Evolutionary conservation across 1,140 invertebrate genomes (phyloP).

Genomic region (Drosophila biarmipes): DNA sequence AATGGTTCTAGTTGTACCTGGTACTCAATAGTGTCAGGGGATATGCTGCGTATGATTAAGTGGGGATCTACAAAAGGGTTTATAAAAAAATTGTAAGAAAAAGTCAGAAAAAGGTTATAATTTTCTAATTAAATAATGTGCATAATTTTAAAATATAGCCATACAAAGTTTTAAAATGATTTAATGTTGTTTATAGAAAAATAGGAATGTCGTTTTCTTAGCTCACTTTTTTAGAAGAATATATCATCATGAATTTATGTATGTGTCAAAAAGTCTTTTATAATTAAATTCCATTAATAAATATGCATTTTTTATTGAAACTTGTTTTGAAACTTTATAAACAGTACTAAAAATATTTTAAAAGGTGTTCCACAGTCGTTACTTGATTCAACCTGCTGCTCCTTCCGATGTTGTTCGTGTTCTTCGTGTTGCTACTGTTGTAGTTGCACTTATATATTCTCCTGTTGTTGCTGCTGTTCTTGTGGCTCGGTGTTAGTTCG

Average conservation of each 20-base stretch:
- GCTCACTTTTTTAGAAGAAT: no score
- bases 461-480: conserved; percentile 39
- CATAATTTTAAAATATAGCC: no score
- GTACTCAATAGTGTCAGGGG: neutral
- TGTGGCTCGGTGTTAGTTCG: conserved; percentile 59
- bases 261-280: no score
- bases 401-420: conserved; percentile 7
- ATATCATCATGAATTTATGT: no score
- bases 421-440: conserved; percentile 32
- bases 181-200: no score
- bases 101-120: no score
- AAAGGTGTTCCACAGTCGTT: conserved; percentile 6
- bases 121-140: no score
- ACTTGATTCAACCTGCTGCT: neutral
- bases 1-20: conserved; percentile 30
- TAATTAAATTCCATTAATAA: no score
- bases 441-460: conserved; percentile 31
- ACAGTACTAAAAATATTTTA: no score
- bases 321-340: neutral
- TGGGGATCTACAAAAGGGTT: neutral
- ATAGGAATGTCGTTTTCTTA: no score
- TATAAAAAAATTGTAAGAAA: neutral
- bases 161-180: no score
- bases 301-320: no score
- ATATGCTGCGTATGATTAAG: neutral